Conservation (phyloP, 2,797 vertebrate genomes). For the Poliocrania exsul region DNA sequence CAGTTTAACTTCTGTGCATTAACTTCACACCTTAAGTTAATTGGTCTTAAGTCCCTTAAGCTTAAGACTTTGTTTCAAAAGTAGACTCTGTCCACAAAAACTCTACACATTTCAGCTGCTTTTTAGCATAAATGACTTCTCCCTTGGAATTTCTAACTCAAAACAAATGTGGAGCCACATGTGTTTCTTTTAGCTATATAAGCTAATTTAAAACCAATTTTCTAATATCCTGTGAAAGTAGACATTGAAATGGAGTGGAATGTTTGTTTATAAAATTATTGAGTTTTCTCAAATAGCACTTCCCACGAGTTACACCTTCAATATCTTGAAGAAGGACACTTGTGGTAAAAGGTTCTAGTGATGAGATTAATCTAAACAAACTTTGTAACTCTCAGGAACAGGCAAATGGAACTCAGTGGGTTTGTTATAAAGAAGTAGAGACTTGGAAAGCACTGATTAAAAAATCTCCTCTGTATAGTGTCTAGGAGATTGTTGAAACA, state of each 20-base stretch:
- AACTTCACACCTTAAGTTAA: constrained; percentile 28
- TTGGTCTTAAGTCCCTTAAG: constrained; percentile 1
- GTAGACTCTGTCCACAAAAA: background rate
- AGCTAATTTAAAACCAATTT: background rate
- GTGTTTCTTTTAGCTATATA: background rate
- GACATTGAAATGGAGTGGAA: background rate
- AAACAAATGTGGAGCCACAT: background rate
- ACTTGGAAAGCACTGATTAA: background rate
- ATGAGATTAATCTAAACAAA: background rate
- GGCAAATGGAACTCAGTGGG: background rate
- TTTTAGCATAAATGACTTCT: background rate
- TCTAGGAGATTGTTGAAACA: background rate
- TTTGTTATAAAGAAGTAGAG: background rate
- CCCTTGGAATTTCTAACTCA: background rate
- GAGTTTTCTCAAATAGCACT: background rate
- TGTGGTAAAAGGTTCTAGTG: background rate
- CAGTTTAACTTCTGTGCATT: constrained; percentile 10
- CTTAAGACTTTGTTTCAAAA: constrained; percentile 17
- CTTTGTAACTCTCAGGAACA: background rate
- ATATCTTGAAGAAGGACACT: background rate
- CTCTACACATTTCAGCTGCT: background rate
- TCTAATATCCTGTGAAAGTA: background rate
- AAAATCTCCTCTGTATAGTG: background rate
- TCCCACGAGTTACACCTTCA: background rate
- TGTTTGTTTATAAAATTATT: constrained; percentile 1